Conservation (phyloP, 1,140 invertebrate genomes). For the Lordiphosa stackelbergi region DNA sequence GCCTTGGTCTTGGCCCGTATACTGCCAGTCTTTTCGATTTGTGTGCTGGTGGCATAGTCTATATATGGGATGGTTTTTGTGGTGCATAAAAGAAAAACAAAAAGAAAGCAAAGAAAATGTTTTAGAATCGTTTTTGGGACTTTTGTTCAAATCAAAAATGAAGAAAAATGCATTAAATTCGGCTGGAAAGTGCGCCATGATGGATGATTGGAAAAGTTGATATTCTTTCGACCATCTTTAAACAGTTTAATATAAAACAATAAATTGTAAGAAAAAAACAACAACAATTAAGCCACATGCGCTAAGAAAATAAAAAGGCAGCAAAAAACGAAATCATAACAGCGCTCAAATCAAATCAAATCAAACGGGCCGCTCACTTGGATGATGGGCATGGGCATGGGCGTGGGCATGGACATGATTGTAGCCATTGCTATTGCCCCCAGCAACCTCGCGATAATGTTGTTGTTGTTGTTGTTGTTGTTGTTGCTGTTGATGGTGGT, state of each 20-base stretch:
- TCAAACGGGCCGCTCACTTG: constrained; percentile 68
- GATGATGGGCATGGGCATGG: constrained; percentile 55
- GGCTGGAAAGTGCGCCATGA: constrained; percentile 27
- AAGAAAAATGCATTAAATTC: constrained; percentile 6
- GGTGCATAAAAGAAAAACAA: constrained; percentile 50
- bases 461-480: constrained; percentile 45
- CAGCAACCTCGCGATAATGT: constrained; percentile 56
- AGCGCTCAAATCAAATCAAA: constrained; percentile 40
- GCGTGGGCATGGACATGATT: constrained; percentile 47
- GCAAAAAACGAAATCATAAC: constrained; percentile 9
- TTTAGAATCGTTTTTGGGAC: background rate
- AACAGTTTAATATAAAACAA: constrained; percentile 26
- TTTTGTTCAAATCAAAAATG: constrained; percentile 2
- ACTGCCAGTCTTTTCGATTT: constrained; percentile 76
- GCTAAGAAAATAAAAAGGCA: constrained; percentile 16
- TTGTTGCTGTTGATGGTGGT: constrained; percentile 27
- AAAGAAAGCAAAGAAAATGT: constrained; percentile 27
- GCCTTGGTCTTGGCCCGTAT: constrained; percentile 78
- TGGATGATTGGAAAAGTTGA: constrained; percentile 41
- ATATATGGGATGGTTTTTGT: constrained; percentile 8
- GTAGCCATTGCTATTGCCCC: constrained; percentile 58
- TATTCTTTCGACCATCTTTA: constrained; percentile 33
- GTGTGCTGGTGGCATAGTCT: constrained; percentile 76
- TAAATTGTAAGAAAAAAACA: constrained; percentile 24
- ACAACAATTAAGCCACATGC: constrained; percentile 48